Base-by-base conservation (phyloP, 2,113 vertebrate species). In the Sebastes fasciatus region DNA sequence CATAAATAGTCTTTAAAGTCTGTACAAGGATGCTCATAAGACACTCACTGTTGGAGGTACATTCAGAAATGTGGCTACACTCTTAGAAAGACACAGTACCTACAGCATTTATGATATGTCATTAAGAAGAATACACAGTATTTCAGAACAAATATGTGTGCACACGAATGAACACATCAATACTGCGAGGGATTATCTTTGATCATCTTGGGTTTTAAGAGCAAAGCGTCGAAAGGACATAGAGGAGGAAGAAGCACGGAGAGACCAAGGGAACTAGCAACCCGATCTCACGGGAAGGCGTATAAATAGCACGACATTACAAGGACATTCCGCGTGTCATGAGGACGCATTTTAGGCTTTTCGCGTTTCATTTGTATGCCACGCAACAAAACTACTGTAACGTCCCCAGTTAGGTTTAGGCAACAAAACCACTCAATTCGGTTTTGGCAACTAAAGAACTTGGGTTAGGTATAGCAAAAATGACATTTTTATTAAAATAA, bases 61-160 rank as follows among this genome's bases (percentile, higher is more conserved):
- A 90, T 92, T 90, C 76, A 90, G 26, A 81, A 86, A 88, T 68
- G 79, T 52, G 71, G 90, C 83, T 86, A 90, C 85, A 77, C 74
- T 89, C 17, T 74, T 54, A 58, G 34, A 73, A n/a, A 19, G 42
- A 80, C 65, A 85, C 67, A 79, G 40, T 71, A 82, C 69, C 45
- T 69, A 87, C 48, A 87, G 63, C 60, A 77, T 74, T 77, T 43
- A 65, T 83, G 87, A 87, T 86, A 87, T 80, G 90, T 89, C 23
- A 6, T 57, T 65, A 23, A 75, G 43, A 76, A 17, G 40, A 84
- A 76, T 78, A 85, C 80, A 73, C 40, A 60, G 66, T 52, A 82
- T 80, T 78, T 85, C 34, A 52, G 42, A 55, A 70, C 64, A 74
- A 58, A 66, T 17, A 7, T 40, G 10, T 48, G 14, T 4, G 48